Percentiles rank a stretch among this genome's conserved stretches.
Evolutionary conservation across 2,797 vertebrate species (phyloP).

Genomic region (Columba guinea): DNA sequence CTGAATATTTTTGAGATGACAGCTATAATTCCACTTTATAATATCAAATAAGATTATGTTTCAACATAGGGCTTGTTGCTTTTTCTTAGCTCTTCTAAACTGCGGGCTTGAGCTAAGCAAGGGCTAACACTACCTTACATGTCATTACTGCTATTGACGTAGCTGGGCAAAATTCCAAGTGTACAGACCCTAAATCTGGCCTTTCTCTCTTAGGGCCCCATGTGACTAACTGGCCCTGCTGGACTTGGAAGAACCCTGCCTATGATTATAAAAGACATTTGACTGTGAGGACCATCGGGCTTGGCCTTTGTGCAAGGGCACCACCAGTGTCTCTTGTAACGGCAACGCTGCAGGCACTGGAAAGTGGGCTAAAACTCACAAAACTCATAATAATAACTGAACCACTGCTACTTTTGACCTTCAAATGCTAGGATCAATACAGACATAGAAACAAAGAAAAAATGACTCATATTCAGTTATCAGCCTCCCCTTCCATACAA

Average conservation of each 20-base stretch:
- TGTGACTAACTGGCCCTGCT: background rate
- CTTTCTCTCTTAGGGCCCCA: background rate
- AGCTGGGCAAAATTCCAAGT: background rate
- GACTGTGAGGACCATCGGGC: background rate
- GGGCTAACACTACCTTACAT: background rate
- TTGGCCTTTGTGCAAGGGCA: background rate
- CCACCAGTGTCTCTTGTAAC: background rate
- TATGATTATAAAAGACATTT: background rate
- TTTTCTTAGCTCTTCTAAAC: background rate
- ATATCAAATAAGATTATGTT: background rate
- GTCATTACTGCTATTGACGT: background rate
- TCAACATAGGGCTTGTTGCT: background rate
- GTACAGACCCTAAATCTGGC: background rate
- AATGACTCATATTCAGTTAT: background rate
- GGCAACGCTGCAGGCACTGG: background rate
- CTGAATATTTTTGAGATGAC: background rate
- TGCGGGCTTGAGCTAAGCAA: background rate
- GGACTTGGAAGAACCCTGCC: background rate
- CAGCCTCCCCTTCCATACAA: background rate
- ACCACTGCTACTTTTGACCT: background rate
- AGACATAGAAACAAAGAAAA: background rate
- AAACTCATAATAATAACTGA: background rate
- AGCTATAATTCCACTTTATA: background rate
- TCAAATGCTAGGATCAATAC: background rate
- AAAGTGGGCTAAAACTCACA: background rate